phyloP scores from a whole-genome alignment of 1,140 invertebrate genomes.

The Thaumatotibia leucotreta region DNA sequence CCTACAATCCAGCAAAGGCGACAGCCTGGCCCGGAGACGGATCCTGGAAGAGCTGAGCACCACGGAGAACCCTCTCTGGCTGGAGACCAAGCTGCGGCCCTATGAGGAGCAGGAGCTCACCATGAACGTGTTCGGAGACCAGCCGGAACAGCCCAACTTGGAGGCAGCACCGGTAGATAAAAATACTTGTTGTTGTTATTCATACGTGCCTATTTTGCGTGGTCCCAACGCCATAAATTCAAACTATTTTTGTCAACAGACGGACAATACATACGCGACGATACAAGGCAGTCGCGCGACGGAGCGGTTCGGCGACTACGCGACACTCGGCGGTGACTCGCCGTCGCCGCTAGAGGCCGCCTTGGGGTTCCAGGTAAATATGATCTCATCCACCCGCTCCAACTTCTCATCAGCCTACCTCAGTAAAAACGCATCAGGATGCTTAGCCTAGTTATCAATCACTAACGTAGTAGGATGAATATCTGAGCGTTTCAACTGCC shows the following conservation, averaged over 20 bases:
- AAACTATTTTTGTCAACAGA: slow-evolving; percentile 30
- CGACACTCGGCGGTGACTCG: slow-evolving; percentile 54
- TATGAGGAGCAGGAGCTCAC: slow-evolving; percentile 96
- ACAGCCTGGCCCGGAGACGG: slow-evolving; percentile 88
- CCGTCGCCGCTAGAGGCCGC: slow-evolving; percentile 62
- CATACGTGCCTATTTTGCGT: neutral
- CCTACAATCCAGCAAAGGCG: slow-evolving; percentile 80
- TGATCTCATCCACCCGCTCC: too few species aligned
- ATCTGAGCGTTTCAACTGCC: too few species aligned
- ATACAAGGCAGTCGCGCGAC: slow-evolving; percentile 78
- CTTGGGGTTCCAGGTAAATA: slow-evolving; percentile 59
- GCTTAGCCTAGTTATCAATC: too few species aligned
- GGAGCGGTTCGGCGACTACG: slow-evolving; percentile 60
- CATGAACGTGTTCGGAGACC: slow-evolving; percentile 94
- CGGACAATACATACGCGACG: slow-evolving; percentile 91
- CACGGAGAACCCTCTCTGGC: slow-evolving; percentile 95
- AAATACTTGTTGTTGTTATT: slow-evolving; percentile 19
- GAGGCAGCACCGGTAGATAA: slow-evolving; percentile 76
- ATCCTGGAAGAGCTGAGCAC: slow-evolving; percentile 91
- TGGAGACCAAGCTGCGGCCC: slow-evolving; percentile 92
- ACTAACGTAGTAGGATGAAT: too few species aligned
- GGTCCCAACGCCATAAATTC: neutral
- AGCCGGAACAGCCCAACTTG: slow-evolving; percentile 66
- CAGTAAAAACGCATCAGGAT: too few species aligned
- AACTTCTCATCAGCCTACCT: too few species aligned